Conservation (phyloP, 2,888 invertebrate genomes). For the Plebejus melissa region DNA sequence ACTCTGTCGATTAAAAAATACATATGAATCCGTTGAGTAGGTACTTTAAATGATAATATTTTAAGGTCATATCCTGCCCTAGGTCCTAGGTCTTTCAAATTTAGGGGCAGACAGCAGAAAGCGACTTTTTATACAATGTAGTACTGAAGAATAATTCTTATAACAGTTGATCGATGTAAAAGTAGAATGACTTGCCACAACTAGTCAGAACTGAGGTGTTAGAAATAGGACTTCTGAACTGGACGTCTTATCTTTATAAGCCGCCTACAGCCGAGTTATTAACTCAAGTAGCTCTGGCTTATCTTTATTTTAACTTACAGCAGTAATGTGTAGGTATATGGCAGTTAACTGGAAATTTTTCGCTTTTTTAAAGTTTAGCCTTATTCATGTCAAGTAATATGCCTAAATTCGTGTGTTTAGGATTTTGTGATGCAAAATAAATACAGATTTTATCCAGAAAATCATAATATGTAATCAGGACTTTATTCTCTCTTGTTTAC, state of each 20-base stretch:
- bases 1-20: too few species aligned
- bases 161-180: neutral
- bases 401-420: neutral
- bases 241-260: neutral
- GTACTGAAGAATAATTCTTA: too few species aligned
- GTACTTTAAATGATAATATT: too few species aligned
- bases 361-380: neutral
- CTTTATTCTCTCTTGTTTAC: neutral
- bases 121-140: too few species aligned
- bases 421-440: neutral
- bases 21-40: too few species aligned
- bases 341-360: neutral
- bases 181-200: neutral
- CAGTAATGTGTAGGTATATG: neutral
- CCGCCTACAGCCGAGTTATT: neutral
- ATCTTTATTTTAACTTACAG: neutral
- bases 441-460: neutral
- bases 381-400: too few species aligned
- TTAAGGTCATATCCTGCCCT: too few species aligned
- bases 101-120: too few species aligned
- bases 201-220: neutral
- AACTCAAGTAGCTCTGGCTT: neutral
- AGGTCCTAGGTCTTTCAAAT: too few species aligned
- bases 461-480: too few species aligned
- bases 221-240: slow-evolving; percentile 2